These are phyloP conservation scores for Carlito syrichta DNA, from an alignment of 2,113 vertebrate species.

Conservation along the genomic window DNA sequence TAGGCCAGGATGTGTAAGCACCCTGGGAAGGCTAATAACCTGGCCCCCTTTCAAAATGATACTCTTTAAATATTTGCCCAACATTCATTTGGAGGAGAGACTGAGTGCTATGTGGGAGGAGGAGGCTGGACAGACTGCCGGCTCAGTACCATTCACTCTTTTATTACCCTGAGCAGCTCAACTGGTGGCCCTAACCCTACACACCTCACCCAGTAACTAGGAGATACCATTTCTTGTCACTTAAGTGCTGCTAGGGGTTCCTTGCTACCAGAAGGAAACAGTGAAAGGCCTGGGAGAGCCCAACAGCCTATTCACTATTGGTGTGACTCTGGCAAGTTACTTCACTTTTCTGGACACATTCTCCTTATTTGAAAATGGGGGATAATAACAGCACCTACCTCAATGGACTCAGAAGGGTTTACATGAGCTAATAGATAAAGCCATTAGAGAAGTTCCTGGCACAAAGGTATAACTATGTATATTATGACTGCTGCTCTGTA, in stretches of 20 bases:
- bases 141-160: not conserved
- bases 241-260: not conserved
- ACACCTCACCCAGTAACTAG: not conserved
- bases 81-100: not conserved
- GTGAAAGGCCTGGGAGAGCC: not conserved
- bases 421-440: not conserved
- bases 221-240: not conserved
- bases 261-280: not conserved
- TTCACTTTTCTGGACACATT: not conserved
- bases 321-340: not conserved
- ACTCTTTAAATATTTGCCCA: slow-evolving; percentile 29
- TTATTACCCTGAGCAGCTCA: not conserved
- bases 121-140: not conserved
- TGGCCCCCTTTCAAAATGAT: slow-evolving; percentile 16
- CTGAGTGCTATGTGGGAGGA: not conserved
- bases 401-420: not conserved
- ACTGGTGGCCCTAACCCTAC: not conserved
- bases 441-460: not conserved
- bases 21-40: not conserved
- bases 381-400: not conserved
- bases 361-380: not conserved
- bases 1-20: not conserved
- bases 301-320: not conserved
- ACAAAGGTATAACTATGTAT: not conserved
- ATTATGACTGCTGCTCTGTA: not conserved